Conservation (phyloP, 2,888 invertebrate genomes). For the Spialia ferax region DNA sequence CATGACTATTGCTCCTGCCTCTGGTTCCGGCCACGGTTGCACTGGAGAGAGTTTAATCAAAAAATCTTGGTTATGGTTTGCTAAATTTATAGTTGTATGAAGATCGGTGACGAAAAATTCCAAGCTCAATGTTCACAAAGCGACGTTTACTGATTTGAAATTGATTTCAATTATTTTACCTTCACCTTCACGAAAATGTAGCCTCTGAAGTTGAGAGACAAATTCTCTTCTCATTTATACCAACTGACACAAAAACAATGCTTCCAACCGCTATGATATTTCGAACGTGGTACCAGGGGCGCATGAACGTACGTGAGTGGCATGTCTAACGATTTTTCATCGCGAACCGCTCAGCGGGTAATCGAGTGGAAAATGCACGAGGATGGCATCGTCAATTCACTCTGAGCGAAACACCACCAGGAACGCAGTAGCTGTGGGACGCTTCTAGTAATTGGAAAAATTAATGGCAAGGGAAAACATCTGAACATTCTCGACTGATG, state of each 20-base stretch:
- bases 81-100: no score
- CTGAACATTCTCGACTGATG: neutral
- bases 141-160: neutral
- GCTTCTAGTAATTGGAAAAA: neutral
- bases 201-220: neutral
- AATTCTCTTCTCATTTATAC: neutral
- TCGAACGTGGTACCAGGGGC: conserved; percentile 19
- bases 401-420: conserved; percentile 12
- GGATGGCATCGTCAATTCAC: conserved; percentile 32
- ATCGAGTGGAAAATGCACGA: conserved; percentile 37
- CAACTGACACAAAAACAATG: conserved; percentile 20
- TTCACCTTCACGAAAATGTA: neutral
- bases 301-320: conserved; percentile 34
- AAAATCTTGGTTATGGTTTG: no score
- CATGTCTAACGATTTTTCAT: conserved; percentile 28
- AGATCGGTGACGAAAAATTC: no score
- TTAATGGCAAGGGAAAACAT: neutral
- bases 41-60: no score
- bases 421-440: neutral
- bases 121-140: neutral
- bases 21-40: no score
- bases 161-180: neutral
- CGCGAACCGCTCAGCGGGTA: conserved; percentile 32
- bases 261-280: conserved; percentile 10
- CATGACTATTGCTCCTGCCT: no score